Evolutionary conservation across 2,113 vertebrate species (phyloP), one percentile per base, ranked within the genome.

Genomic region (Megaceryle maxima): DNA sequence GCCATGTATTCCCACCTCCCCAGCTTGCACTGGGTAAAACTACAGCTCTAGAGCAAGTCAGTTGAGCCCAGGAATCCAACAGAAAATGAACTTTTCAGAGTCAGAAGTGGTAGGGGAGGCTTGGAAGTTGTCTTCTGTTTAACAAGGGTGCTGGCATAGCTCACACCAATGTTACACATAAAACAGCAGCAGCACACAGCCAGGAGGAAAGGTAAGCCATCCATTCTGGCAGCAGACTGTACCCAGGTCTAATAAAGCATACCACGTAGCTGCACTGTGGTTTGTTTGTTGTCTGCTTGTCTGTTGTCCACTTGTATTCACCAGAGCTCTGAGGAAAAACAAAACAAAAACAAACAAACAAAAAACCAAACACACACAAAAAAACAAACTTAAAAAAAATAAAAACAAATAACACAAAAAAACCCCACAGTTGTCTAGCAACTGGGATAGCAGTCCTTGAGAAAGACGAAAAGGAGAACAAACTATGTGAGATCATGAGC

Each of bases 141-240:
- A 74, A 57, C 15, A 8, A 63, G 37, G 28, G 10, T 29, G 13
- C 39, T 66, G 44, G 15, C 11, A 10, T 37, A 83, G 41, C 26
- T 91, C 15, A 74, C 35, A 51, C 8, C 26, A 28, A 9, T 8
- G 16, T 19, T 35, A 44, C 26, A 43, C 5, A 8, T 22, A 62
- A 37, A 88, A 76, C n/a, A 13, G 4, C 1, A 0, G n/a, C 37
- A 74, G 43, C 37, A 35, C 2, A 0, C 29, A 59, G 7, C 33
- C 29, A 59, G 37, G 4, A 77, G 24, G 29, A 84, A 5, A 78
- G 33, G 35, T 20, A 13, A 87, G 37, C 31, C 8, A 55, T 9
- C 9, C 17, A 13, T 60, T 83, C 13, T 29, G 35, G 82, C 41
- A 85, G 28, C 39, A 74, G 51, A 41, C 37, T 85, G 62, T 37